Percentiles rank a stretch among this genome's conserved stretches.
phyloP scores from a whole-genome alignment of 2,888 invertebrate genomes.

The Cheilosia urbana region DNA sequence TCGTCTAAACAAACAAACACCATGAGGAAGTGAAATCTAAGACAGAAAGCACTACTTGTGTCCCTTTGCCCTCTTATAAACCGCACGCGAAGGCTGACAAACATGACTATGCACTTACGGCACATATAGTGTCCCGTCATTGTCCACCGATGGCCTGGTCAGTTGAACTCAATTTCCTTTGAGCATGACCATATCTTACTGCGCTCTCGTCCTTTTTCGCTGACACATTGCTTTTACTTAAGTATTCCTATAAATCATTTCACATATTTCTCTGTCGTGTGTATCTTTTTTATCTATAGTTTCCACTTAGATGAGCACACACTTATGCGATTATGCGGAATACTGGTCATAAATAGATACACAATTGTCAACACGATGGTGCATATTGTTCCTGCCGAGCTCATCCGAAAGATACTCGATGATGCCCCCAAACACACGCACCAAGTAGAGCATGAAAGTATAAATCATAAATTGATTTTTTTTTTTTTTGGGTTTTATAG shows the following conservation, averaged over 20 bases:
- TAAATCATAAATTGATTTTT: conserved; percentile 80
- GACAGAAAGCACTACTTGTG: not conserved
- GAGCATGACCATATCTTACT: conserved; percentile 33
- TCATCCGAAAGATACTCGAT: conserved; percentile 50
- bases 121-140: conserved; percentile 3
- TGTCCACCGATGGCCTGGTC: conserved; percentile 34
- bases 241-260: conserved; percentile 69
- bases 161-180: conserved; percentile 40
- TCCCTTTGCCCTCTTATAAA: not conserved
- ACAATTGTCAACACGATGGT: conserved; percentile 67
- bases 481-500: conserved; percentile 9
- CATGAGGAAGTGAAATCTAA: too few relatives aligned
- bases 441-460: conserved; percentile 74
- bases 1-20: too few relatives aligned
- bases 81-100: not conserved
- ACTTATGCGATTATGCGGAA: conserved; percentile 78
- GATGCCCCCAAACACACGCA: conserved; percentile 26
- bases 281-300: conserved; percentile 81
- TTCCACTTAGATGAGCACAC: conserved; percentile 83
- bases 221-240: conserved; percentile 72
- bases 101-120: conserved; percentile 65
- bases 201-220: conserved; percentile 53
- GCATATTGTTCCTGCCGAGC: conserved; percentile 33
- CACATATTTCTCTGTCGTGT: conserved; percentile 27
- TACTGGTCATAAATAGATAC: conserved; percentile 72